These are phyloP conservation scores for Caenorhabditis afra DNA, from an alignment of 2,888 invertebrate species.

Conservation along the genomic window DNA sequence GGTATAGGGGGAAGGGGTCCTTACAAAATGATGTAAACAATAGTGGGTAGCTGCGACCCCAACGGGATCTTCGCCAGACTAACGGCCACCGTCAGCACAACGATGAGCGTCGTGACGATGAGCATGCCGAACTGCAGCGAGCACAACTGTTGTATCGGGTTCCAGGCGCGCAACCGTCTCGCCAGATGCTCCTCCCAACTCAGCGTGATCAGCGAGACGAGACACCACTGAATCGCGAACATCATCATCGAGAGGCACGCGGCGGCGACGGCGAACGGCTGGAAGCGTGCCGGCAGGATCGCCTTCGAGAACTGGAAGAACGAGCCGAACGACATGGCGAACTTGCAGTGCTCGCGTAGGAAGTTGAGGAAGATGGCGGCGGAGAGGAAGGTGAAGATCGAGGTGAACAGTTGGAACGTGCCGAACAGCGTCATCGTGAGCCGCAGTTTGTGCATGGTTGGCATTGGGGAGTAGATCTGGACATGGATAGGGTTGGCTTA, in stretches of 20 bases:
- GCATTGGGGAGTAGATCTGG: slow-evolving; percentile 65
- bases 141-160: slow-evolving; percentile 61
- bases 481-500: background rate
- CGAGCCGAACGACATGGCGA: slow-evolving; percentile 57
- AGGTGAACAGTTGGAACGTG: slow-evolving; percentile 65
- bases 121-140: slow-evolving; percentile 59
- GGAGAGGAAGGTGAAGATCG: slow-evolving; percentile 63
- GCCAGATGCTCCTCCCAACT: slow-evolving; percentile 64
- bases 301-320: slow-evolving; percentile 62
- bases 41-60: slow-evolving; percentile 41
- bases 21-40: slow-evolving; percentile 59
- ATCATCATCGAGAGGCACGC: slow-evolving; percentile 42
- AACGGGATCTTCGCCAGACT: slow-evolving; percentile 44
- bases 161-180: slow-evolving; percentile 41
- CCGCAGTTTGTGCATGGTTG: slow-evolving; percentile 69
- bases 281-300: slow-evolving; percentile 46
- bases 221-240: slow-evolving; percentile 59
- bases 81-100: slow-evolving; percentile 31
- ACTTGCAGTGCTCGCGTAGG: slow-evolving; percentile 61
- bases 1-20: slow-evolving; percentile 8
- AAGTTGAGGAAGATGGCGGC: slow-evolving; percentile 65
- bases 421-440: slow-evolving; percentile 67
- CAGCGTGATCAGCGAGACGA: slow-evolving; percentile 47
- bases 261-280: slow-evolving; percentile 54
- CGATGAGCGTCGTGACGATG: slow-evolving; percentile 44